Conservation (phyloP, 2,113 vertebrate genomes). For the Colistium nudipinnis region DNA sequence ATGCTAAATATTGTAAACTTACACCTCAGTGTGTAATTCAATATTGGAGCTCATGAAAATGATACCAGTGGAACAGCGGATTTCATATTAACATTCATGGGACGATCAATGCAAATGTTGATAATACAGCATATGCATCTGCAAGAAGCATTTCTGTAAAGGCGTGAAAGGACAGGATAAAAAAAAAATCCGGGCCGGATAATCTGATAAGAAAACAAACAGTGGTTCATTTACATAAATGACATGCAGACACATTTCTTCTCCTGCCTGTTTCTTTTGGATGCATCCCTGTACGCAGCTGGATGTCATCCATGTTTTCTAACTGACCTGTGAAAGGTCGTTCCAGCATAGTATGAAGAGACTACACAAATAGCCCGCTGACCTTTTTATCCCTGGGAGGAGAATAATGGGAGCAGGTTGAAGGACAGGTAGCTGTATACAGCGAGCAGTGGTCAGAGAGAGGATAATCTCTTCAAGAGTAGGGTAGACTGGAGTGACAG, state of each 20-base stretch:
- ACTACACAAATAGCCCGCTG: constrained; percentile 47
- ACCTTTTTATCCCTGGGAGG: constrained; percentile 50
- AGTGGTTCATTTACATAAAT: constrained; percentile 30
- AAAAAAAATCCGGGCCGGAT: constrained; percentile 25
- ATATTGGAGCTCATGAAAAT: neutral
- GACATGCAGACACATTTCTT: neutral
- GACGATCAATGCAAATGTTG: neutral
- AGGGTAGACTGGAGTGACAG: constrained; percentile 15
- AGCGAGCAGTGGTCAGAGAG: constrained; percentile 28
- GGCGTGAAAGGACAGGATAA: too few relatives aligned
- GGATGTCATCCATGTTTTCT: constrained; percentile 15
- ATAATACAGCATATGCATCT: neutral
- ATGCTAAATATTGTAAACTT: neutral
- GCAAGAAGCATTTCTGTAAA: neutral
- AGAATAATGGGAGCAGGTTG: constrained; percentile 37
- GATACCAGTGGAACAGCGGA: neutral
- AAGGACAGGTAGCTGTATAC: constrained; percentile 29
- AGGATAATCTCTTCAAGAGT: constrained; percentile 51
- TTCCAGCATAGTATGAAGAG: constrained; percentile 26
- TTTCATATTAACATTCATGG: neutral
- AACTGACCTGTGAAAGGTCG: constrained; percentile 38
- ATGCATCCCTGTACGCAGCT: neutral
- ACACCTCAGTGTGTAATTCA: neutral
- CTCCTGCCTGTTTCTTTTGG: neutral
- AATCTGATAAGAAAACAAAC: constrained; percentile 43